phyloP scores from a whole-genome alignment of 2,113 vertebrate species.

The Motacilla alba region DNA sequence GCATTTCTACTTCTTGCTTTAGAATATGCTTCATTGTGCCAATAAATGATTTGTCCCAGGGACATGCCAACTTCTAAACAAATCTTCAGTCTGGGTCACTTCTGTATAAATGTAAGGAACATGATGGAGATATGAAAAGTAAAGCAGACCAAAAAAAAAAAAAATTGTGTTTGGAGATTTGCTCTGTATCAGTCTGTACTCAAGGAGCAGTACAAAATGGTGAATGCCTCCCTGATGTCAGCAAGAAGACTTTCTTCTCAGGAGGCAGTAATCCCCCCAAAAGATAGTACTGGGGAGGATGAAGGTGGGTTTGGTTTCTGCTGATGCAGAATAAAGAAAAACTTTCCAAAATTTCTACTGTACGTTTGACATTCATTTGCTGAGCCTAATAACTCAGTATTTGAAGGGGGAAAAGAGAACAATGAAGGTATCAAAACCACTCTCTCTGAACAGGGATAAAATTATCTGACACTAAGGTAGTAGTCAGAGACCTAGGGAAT shows the following conservation, averaged over 20 bases:
- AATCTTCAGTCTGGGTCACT: neutral
- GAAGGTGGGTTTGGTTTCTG: neutral
- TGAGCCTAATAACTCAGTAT: neutral
- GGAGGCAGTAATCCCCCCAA: neutral
- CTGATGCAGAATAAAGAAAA: neutral
- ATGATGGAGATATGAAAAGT: neutral
- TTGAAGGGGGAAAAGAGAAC: neutral
- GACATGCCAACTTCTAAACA: neutral
- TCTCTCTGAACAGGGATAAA: neutral
- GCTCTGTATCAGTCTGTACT: neutral
- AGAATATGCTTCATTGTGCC: neutral
- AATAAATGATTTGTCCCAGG: neutral
- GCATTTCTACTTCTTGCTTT: neutral
- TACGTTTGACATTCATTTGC: neutral
- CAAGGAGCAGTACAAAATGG: neutral
- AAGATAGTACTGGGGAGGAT: neutral
- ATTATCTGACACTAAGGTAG: neutral
- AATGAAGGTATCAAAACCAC: neutral
- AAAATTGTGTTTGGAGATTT: neutral
- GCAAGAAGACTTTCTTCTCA: neutral
- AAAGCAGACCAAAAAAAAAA: neutral
- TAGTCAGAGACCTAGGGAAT: neutral
- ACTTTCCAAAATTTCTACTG: neutral
- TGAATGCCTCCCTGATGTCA: neutral
- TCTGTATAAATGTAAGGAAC: neutral